These are phyloP conservation scores for Tupiocoris notatus DNA, from an alignment of 2,888 invertebrate species.

Conservation along the genomic window DNA sequence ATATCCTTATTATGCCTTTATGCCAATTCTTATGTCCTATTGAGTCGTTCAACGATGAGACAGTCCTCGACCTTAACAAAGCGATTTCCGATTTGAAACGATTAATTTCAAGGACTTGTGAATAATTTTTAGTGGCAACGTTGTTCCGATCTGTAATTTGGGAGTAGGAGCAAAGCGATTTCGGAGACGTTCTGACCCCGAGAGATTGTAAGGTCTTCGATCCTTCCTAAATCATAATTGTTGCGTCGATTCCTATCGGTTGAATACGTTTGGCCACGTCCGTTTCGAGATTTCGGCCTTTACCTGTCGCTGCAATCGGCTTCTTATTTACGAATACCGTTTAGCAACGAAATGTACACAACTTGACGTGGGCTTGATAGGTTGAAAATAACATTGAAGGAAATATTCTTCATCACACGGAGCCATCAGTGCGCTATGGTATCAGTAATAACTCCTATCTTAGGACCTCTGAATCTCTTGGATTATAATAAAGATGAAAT, in stretches of 20 bases:
- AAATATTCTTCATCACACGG: no score
- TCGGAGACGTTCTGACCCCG: background rate
- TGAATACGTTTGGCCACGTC: no score
- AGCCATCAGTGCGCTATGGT: no score
- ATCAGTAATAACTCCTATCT: no score
- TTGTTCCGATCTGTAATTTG: background rate
- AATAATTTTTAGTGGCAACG: background rate
- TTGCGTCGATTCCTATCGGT: background rate
- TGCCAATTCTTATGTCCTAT: background rate
- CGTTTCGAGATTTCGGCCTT: background rate
- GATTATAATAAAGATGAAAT: no score
- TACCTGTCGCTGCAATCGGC: background rate
- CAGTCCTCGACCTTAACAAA: background rate
- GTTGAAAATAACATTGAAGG: no score
- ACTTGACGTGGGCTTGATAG: no score
- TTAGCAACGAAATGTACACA: no score
- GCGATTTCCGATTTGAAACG: background rate
- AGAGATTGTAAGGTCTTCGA: background rate
- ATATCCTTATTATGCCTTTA: no score
- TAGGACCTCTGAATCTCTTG: no score
- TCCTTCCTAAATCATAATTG: background rate
- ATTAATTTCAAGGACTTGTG: background rate
- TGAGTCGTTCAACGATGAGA: background rate
- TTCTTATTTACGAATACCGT: no score
- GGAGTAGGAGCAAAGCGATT: background rate